These are phyloP conservation scores for Spea multiplicata DNA, from an alignment of 2,113 vertebrate genomes.

Conservation along the genomic window DNA sequence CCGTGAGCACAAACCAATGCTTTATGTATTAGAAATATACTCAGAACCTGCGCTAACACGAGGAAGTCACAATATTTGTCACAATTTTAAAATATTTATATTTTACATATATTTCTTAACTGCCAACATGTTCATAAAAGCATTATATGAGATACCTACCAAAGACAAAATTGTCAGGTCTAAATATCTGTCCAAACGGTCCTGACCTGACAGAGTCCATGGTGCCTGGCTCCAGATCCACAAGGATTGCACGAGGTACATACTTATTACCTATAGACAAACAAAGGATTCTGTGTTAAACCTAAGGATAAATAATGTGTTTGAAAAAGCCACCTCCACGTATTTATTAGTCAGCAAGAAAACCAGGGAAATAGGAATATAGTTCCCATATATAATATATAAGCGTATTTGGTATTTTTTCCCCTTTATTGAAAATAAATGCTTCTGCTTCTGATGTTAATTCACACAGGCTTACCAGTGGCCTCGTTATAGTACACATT, in stretches of 20 bases:
- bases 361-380: no score
- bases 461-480: constrained; percentile 64
- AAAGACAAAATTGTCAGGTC: constrained; percentile 81
- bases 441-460: neutral
- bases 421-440: neutral
- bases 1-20: no score
- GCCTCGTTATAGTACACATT: constrained; percentile 88
- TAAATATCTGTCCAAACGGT: constrained; percentile 80
- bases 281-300: constrained; percentile 29
- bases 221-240: constrained; percentile 78
- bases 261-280: constrained; percentile 71
- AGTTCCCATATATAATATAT: no score
- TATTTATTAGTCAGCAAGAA: neutral
- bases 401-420: no score
- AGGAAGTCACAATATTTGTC: no score
- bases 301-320: rapidly evolving
- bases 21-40: no score
- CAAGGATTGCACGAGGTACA: constrained; percentile 76
- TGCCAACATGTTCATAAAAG: no score
- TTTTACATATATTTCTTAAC: no score
- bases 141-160: constrained; percentile 61
- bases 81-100: no score
- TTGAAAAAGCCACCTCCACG: neutral
- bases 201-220: constrained; percentile 81
- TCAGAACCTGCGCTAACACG: no score